Evolutionary conservation across 2,113 vertebrate genomes (phyloP), one percentile per base, ranked within the genome.

Genomic region (Datnioides undecimradiatus): DNA sequence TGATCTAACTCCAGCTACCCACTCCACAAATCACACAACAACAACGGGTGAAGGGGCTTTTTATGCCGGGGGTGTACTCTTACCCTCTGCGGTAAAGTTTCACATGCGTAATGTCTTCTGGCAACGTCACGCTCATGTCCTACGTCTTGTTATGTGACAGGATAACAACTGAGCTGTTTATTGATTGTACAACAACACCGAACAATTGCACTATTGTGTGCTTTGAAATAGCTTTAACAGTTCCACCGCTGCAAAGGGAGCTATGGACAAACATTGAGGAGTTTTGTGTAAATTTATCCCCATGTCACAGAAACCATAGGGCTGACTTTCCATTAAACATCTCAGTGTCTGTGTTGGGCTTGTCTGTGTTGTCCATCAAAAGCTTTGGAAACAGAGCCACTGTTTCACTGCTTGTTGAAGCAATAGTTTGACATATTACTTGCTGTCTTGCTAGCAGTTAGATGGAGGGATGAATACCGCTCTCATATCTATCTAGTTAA

Each of bases 21-120:
- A 38, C 73, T 73, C 73, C 82, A 86, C 86, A 89, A 91, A 92
- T 90, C 88, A 84, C 88, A 70, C 71, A 78, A 90, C 82, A 83
- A 85, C 85, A 78, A 64, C 36, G 60, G 77, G 68, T 46, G 79
- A 79, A 82, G 70, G 86, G 83, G 82, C 80, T 79, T 87, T 88
- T 89, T 73, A 87, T 80, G 75, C 55, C n/a, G 29, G 62, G 79
- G 82, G 52, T 80, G 76, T 80, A 73, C 79, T 72, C 51, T 70
- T 77, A 80, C 72, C 70, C 86, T 84, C 64, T 74, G 82, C 40
- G 72, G 87, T 86, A 54, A 73, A 48, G 73, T 88, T 82, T 83
- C 66, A 81, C 60, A 88, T 88, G 73, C 57, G 62, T 88, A 89
- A 90, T 90, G 88, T 85, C 84, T 88, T 85, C 73, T 87, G 87